Base-by-base conservation (phyloP, 1,140 invertebrate genomes). In the Centruroides vittatus region DNA sequence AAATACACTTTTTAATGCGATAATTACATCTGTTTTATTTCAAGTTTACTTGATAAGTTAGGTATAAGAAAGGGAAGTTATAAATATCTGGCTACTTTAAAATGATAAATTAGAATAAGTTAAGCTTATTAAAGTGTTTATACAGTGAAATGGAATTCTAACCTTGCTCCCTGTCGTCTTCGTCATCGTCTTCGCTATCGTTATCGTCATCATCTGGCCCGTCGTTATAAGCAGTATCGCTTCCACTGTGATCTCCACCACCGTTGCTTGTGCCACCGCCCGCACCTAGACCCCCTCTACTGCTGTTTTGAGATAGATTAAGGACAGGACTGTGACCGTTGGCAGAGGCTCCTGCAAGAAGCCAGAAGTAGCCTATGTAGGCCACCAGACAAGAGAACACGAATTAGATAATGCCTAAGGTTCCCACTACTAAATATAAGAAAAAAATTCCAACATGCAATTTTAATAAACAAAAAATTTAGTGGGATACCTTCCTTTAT, bases 291-390 rank as follows among this genome's bases (percentile, higher is more conserved):
- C 61, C 57, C 46, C 56, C 59, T 47, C 64, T 11, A 49, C 64
- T 81, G 55, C 86, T 86, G 41, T 85, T 88, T 76, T 93, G 92
- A 7, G 88, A 91, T 34, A 93, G 76, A 74, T 93, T 93, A 64
- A 93, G 74, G 51, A 92, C 88, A 55, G 89, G 89, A 82, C 89
- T 92, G 75, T 89, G 87, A 47, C 87, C 87, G 70, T 86, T 88
- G 55, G 88, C 86, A 51, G 88, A 89, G 65, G 86, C 88, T 90
- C 70, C 12, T 70, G 67, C 72, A 62, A 66, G 59, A 70, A 67
- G 64, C 65, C 56, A 61, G 58, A 63, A 63, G 62, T 61, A 64
- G 63, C 59, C 59, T 61, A 61, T 61, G 54, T 34, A 55, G 54
- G 54, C 36, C 36, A 55, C 36, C 36, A 55, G 10, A 55, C 12